These are phyloP conservation scores for Sarcoramphus papa DNA, from an alignment of 2,797 vertebrate species.

Conservation along the genomic window DNA sequence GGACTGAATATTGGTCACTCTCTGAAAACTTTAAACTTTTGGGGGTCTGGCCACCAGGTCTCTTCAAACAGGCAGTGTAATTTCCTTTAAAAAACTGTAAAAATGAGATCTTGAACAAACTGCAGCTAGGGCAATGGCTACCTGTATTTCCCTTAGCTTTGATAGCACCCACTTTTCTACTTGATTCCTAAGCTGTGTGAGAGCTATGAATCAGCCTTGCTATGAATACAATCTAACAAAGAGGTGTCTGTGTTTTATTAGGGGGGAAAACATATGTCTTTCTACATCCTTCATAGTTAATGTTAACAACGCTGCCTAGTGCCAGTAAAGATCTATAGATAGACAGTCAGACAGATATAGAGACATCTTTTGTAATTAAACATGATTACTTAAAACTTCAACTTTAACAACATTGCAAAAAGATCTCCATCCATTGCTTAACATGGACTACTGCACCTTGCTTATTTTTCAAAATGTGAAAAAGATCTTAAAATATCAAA, in stretches of 20 bases:
- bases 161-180: background rate
- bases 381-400: background rate
- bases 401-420: background rate
- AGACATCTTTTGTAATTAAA: background rate
- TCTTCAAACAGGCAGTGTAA: background rate
- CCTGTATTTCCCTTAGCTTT: background rate
- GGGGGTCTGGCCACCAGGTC: background rate
- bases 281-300: background rate
- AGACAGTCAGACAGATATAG: background rate
- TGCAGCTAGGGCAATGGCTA: background rate
- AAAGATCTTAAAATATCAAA: background rate
- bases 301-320: background rate
- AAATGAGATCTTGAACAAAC: background rate
- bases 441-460: background rate
- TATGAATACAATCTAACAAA: background rate
- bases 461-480: background rate
- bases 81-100: background rate
- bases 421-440: background rate
- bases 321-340: background rate
- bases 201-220: constrained; percentile 2
- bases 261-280: background rate
- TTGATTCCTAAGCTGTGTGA: background rate
- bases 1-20: background rate
- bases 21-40: background rate
- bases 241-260: background rate